These are phyloP conservation scores for Idaea straminata DNA, from an alignment of 2,888 invertebrate genomes.

Conservation along the genomic window DNA sequence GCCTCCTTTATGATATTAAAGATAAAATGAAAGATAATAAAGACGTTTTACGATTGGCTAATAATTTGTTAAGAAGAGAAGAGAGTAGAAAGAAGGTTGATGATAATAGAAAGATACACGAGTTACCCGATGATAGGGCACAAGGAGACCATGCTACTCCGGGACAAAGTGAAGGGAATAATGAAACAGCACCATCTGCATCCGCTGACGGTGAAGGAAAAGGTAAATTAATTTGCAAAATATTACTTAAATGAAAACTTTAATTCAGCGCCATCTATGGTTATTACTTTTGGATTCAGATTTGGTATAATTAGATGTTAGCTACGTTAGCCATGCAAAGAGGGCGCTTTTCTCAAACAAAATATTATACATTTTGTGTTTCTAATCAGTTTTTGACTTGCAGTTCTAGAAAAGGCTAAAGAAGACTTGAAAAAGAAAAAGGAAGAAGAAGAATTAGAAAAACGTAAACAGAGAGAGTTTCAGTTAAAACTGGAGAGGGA, in stretches of 20 bases:
- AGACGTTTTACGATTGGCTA: slow-evolving; percentile 62
- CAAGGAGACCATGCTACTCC: slow-evolving; percentile 50
- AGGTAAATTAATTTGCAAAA: neutral
- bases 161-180: slow-evolving; percentile 18
- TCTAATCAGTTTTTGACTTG: neutral
- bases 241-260: neutral
- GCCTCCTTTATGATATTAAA: slow-evolving; percentile 63
- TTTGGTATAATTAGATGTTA: neutral
- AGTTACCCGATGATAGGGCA: slow-evolving; percentile 47
- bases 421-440: slow-evolving; percentile 39
- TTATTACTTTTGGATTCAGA: too few relatives aligned
- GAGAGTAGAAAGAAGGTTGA: slow-evolving; percentile 44
- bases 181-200: slow-evolving; percentile 5
- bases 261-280: too few relatives aligned
- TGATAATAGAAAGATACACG: slow-evolving; percentile 31
- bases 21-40: slow-evolving; percentile 72
- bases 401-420: slow-evolving; percentile 28
- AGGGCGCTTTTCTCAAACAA: neutral
- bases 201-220: slow-evolving; percentile 13
- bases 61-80: slow-evolving; percentile 60
- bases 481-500: slow-evolving; percentile 59
- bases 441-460: slow-evolving; percentile 49
- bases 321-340: neutral
- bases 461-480: slow-evolving; percentile 46
- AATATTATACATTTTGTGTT: too few relatives aligned